Percentiles rank a stretch among this genome's conserved stretches.
These are phyloP conservation scores for Forbesichthys agassizii DNA, from an alignment of 2,113 vertebrate genomes.

Conservation along the genomic window DNA sequence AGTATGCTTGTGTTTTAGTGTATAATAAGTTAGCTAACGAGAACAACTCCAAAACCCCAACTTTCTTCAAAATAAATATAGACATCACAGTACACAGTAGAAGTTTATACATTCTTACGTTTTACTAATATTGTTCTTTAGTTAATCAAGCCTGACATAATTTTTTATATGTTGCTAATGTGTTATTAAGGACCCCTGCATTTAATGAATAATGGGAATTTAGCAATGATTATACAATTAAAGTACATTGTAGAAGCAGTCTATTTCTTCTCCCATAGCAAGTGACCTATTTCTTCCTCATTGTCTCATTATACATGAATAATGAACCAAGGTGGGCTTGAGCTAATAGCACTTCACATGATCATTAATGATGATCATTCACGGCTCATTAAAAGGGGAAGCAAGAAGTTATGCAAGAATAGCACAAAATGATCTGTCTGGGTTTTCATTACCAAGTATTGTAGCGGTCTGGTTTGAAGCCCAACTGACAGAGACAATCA, in stretches of 20 bases:
- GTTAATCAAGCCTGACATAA: no score
- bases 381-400: slow-evolving; percentile 29
- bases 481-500: slow-evolving; percentile 36
- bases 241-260: neutral
- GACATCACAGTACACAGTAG: no score
- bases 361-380: slow-evolving; percentile 19
- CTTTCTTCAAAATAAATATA: no score
- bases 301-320: slow-evolving; percentile 12
- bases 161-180: no score
- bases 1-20: no score
- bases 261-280: slow-evolving; percentile 3
- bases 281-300: slow-evolving; percentile 8
- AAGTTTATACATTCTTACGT: no score
- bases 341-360: slow-evolving; percentile 10
- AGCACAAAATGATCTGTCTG: slow-evolving; percentile 24
- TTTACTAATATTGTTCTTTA: no score
- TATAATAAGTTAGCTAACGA: no score
- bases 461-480: slow-evolving; percentile 20
- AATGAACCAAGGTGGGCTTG: slow-evolving; percentile 6
- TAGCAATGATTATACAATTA: neutral
- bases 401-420: slow-evolving; percentile 29
- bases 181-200: no score
- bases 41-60: no score
- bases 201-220: no score
- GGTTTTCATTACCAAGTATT: slow-evolving; percentile 34